Evolutionary conservation across 2,113 vertebrate species (phyloP).

Genomic region (Zosterops borbonicus): DNA sequence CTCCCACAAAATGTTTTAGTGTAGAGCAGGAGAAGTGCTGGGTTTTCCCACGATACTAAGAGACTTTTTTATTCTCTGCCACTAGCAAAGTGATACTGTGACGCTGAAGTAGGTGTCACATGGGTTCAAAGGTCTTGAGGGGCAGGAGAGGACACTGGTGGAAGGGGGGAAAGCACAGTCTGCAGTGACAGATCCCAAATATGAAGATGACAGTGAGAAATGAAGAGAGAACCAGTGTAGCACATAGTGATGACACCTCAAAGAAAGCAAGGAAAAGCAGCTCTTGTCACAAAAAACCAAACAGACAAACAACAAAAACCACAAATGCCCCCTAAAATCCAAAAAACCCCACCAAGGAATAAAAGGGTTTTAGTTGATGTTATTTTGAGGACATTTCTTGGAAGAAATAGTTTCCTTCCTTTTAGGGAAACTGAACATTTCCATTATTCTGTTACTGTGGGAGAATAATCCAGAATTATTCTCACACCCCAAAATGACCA

Average conservation of each 20-base stretch:
- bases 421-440: not conserved
- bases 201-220: not conserved
- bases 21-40: not conserved
- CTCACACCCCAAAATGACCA: not conserved
- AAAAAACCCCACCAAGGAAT: not conserved
- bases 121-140: not conserved
- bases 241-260: not conserved
- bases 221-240: not conserved
- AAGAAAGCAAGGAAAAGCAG: not conserved
- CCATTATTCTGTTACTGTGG: not conserved
- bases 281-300: no score
- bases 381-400: not conserved
- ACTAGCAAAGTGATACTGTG: not conserved
- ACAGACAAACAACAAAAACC: fast-evolving
- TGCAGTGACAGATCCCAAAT: not conserved
- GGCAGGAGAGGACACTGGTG: not conserved
- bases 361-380: fast-evolving
- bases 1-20: not conserved
- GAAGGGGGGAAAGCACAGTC: not conserved
- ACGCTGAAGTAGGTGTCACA: not conserved
- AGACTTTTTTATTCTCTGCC: not conserved
- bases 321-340: no score
- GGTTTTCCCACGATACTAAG: not conserved
- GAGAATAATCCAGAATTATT: not conserved
- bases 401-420: not conserved